phyloP scores from a whole-genome alignment of 2,113 vertebrate species.

The Macrotis lagotis region DNA sequence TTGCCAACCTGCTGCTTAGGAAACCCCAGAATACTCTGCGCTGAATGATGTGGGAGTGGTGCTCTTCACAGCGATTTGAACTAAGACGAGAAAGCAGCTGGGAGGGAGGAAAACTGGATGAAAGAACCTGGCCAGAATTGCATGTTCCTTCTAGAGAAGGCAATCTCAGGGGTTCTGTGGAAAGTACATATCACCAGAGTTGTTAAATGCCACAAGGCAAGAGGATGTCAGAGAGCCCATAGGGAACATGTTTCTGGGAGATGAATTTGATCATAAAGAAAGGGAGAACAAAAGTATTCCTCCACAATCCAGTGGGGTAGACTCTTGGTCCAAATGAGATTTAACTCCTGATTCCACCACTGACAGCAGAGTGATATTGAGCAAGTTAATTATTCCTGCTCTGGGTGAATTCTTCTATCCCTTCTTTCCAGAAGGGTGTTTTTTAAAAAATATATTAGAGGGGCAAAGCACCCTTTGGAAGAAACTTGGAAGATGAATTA shows the following conservation, averaged over 20 bases:
- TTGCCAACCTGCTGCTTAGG: constrained; percentile 66
- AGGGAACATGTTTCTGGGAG: background rate
- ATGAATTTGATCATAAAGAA: constrained; percentile 20
- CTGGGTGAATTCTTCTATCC: background rate
- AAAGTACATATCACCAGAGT: background rate
- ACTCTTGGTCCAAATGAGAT: background rate
- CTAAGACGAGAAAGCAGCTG: constrained; percentile 62
- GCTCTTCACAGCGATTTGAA: constrained; percentile 52
- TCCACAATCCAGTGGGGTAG: background rate
- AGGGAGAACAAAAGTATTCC: background rate
- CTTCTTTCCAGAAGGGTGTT: background rate
- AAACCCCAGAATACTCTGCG: constrained; percentile 50
- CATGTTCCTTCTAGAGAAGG: background rate
- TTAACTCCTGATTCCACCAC: constrained; percentile 12
- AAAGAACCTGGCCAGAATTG: background rate
- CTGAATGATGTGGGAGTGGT: constrained; percentile 67
- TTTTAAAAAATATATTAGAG: background rate
- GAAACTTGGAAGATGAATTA: background rate
- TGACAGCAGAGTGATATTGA: background rate
- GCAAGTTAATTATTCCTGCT: background rate
- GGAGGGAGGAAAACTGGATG: constrained; percentile 58
- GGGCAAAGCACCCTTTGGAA: background rate
- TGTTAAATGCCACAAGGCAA: background rate
- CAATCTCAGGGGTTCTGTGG: background rate
- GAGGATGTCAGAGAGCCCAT: background rate